Evolutionary conservation across 2,797 vertebrate genomes (phyloP).

Genomic region (Labeo calbasu): DNA sequence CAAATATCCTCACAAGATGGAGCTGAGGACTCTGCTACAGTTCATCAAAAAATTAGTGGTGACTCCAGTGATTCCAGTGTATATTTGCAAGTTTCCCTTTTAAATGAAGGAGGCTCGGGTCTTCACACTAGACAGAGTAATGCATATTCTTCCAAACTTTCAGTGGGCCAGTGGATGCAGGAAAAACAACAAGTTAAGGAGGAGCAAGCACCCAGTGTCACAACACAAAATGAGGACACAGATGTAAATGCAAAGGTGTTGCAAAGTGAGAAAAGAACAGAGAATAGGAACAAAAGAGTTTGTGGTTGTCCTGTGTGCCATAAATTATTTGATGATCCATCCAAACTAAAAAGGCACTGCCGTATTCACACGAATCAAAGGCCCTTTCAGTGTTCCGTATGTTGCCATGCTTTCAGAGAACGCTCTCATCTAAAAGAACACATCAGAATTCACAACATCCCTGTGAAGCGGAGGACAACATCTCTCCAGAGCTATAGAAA

Average conservation of each 20-base stretch:
- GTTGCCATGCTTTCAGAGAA: conserved; percentile 80
- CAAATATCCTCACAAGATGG: not conserved
- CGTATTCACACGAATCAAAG: conserved; percentile 84
- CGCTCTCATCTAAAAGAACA: conserved; percentile 64
- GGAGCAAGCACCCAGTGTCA: too few relatives aligned
- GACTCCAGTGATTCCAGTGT: too few relatives aligned
- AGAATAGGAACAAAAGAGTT: conserved; percentile 37
- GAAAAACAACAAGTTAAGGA: too few relatives aligned
- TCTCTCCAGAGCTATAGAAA: conserved; percentile 2
- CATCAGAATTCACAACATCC: conserved; percentile 46
- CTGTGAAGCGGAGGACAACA: conserved; percentile 24
- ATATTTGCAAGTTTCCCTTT: too few relatives aligned
- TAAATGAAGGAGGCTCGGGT: too few relatives aligned
- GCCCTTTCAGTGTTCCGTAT: conserved; percentile 81
- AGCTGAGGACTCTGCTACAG: not conserved
- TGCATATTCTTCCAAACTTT: too few relatives aligned
- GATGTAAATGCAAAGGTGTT: not conserved
- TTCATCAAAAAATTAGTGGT: not conserved
- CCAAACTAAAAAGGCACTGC: conserved; percentile 81
- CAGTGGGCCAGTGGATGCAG: too few relatives aligned
- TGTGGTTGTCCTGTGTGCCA: conserved; percentile 79
- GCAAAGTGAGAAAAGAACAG: not conserved
- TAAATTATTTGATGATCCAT: conserved; percentile 82
- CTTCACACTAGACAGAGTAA: too few relatives aligned
- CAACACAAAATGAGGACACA: too few relatives aligned